phyloP scores from a whole-genome alignment of 1,140 invertebrate species.

The Dreissena rostriformis region DNA sequence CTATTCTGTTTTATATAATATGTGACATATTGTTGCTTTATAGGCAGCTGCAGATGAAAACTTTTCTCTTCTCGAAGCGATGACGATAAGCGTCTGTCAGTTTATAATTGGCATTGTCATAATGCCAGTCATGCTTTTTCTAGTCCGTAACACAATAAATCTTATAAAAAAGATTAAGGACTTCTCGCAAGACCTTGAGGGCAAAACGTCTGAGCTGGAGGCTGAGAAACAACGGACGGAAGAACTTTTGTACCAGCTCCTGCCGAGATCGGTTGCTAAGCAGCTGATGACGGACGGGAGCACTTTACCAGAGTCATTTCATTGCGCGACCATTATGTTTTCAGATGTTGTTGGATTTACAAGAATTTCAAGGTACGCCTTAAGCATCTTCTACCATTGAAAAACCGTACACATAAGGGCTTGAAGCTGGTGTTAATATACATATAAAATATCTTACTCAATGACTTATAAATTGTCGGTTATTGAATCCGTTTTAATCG shows the following conservation, averaged over 20 bases:
- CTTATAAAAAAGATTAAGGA: background rate
- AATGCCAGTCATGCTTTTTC: slow-evolving; percentile 1
- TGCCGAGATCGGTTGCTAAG: slow-evolving; percentile 33
- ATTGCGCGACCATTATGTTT: slow-evolving; percentile 83
- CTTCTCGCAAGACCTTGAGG: slow-evolving; percentile 39
- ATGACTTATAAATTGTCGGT: too few species aligned
- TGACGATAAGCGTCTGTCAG: slow-evolving; percentile 8
- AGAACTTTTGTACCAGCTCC: slow-evolving; percentile 34
- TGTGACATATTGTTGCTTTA: background rate
- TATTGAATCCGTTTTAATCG: too few species aligned
- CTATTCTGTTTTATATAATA: too few species aligned
- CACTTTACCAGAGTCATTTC: slow-evolving; percentile 26
- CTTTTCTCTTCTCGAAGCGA: background rate
- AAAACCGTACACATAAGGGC: too few species aligned
- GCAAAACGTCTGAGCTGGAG: slow-evolving; percentile 43
- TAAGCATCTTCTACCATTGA: too few species aligned
- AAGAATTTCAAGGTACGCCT: slow-evolving; percentile 82
- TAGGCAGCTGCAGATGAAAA: slow-evolving; percentile 13
- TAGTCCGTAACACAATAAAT: slow-evolving; percentile 11
- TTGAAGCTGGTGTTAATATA: too few species aligned
- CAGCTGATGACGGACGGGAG: slow-evolving; percentile 13
- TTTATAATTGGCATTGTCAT: slow-evolving; percentile 1
- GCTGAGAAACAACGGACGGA: slow-evolving; percentile 39
- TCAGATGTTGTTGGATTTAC: slow-evolving; percentile 91
- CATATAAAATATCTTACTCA: too few species aligned